phyloP scores from a whole-genome alignment of 2,797 vertebrate genomes.

The Ctenochaetus hawaiiensis region DNA sequence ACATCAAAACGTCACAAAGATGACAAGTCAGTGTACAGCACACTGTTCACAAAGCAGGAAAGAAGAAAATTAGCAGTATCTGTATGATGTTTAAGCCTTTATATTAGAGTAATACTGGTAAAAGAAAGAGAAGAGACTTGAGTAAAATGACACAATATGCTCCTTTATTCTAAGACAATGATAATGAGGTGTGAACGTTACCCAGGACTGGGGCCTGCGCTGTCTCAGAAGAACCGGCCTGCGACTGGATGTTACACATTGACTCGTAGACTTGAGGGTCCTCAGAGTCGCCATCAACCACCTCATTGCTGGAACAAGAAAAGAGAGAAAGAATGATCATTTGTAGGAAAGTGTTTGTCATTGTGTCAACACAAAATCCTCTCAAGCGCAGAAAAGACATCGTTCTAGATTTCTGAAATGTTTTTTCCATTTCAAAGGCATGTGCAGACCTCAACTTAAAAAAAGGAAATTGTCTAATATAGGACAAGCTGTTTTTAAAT shows the following conservation, averaged over 20 bases:
- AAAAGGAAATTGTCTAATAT: too few species aligned
- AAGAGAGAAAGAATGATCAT: neutral
- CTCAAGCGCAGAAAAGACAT: neutral
- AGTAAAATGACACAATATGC: neutral
- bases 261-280: conserved; percentile 93
- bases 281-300: conserved; percentile 76
- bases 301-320: conserved; percentile 39
- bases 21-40: neutral
- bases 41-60: too few species aligned
- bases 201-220: conserved; percentile 81
- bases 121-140: too few species aligned
- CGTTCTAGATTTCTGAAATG: neutral
- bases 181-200: conserved; percentile 54
- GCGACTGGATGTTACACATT: conserved; percentile 95
- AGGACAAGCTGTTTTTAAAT: too few species aligned
- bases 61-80: neutral
- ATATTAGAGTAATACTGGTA: too few species aligned
- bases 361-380: neutral
- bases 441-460: too few species aligned
- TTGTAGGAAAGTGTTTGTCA: neutral
- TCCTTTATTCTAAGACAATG: neutral
- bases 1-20: conserved; percentile 1
- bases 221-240: conserved; percentile 72
- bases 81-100: too few species aligned
- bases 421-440: too few species aligned